Base-by-base conservation (phyloP, 2,888 invertebrate genomes). In the Hirtodrosophila confusa region DNA sequence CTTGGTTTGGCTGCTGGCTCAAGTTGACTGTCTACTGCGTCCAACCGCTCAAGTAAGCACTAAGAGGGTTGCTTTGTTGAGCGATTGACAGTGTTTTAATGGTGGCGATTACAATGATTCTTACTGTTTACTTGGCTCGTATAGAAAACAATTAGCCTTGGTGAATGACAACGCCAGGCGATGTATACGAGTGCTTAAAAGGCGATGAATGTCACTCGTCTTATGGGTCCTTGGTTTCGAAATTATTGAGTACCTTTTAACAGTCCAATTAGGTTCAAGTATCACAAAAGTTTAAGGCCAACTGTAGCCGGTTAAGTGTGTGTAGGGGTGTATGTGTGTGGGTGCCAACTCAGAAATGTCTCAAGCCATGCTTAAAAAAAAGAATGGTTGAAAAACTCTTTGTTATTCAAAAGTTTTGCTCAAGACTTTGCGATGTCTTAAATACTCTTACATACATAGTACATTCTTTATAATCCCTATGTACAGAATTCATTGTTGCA, bases 21-120 rank as follows among this genome's bases (percentile, higher is more conserved):
- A 27, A 36, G 37, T 49, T 31, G 31, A 31, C 31, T 31, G 31
- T 31, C 31, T 27, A 27, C 27, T 36, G 33, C 11, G 71, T 71
- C 66, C 65, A 71, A 64, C 54, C 27, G 35, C n/a, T 40, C 45
- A 29, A 64, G 67, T 66, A 49, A 48, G 61, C 40, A 55, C 47
- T 51, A 49, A 58, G 62, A 61, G 65, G 76, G 67, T 70, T 71
- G 61, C 58, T 70, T 56, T 61, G 43, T 44, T 63, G 58, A 68
- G 57, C 58, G 72, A 77, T 69, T 80, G 79, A 69, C 76, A 75
- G 79, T 78, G 75, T 78, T 75, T 78, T 82, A 78, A 78, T 82
- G 79, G 71, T 78, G 75, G 76, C 76, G 79, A 82, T 82, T 78
- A 78, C 79, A 67, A 82, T 79, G 79, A 67, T 82, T 67, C 65